Base-by-base conservation (phyloP, 2,888 invertebrate genomes). In the Harpalus rubripes region DNA sequence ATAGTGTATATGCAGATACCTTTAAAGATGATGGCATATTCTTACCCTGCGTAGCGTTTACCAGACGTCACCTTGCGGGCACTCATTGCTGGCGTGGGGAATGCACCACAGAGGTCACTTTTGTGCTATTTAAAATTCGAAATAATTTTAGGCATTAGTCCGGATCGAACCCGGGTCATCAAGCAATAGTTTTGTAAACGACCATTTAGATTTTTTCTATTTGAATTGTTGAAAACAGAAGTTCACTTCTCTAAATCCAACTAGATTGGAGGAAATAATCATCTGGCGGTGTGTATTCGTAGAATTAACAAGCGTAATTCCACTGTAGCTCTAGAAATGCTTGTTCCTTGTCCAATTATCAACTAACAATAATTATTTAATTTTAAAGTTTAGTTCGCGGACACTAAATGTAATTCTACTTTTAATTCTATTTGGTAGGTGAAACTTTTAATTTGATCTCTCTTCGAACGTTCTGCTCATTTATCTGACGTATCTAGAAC, bases 401-500 rank as follows among this genome's bases (percentile, higher is more conserved):
- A 44, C 18, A 18, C 44, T 18, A 74, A 74, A 68, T 39, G 39
- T 39, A 68, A 44, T 74, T 74, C 44, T 44, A 44, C 72, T 74
- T 74, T 44, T 44, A 44, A 72, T 72, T 74, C 72, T 74, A 74
- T 74, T 74, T 74, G 72, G n/a, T 44, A 44, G 44, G 18, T 41
- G 41, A 12, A 74, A 74, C 72, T 74, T 74, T 74, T 74, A 74
- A 74, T 74, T 72, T 74, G 44, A 74, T 74, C 68, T 74, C 16
- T 68, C 15, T 18, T 74, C 18, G 8, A 44, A 74, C 44, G 41
- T 74, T 44, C 15, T 41, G 26, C 41, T 68, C 68, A 68, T 18
- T 59, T 16, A 0, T 61, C 22, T 68, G 39, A 39, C 39, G 32
- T 68, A 32, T 68, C 6, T 26, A 26, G 22, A 63, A 63, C 63